A percentile compares a stretch with the other conserved stretches of the same genome.
Evolutionary conservation across 2,797 vertebrate species (phyloP).

Genomic region (Benthosema pterotum): DNA sequence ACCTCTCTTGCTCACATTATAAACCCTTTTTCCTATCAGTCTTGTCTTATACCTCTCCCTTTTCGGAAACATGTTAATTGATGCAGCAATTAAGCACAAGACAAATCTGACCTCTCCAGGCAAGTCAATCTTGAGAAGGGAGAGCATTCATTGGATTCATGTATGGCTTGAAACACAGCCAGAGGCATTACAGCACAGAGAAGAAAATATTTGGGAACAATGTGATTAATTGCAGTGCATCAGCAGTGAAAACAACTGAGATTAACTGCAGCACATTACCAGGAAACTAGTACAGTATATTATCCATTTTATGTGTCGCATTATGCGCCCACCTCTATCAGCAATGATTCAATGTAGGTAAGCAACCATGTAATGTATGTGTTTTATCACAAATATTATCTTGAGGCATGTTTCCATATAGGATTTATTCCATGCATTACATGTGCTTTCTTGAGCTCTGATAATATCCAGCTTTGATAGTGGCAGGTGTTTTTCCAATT

Average conservation of each 20-base stretch:
- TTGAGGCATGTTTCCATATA: slow-evolving; percentile 15
- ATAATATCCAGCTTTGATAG: slow-evolving; percentile 27
- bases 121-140: slow-evolving; percentile 62
- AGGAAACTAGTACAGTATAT: slow-evolving; percentile 23
- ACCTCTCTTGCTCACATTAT: slow-evolving; percentile 14
- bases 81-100: slow-evolving; percentile 70
- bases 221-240: slow-evolving; percentile 50
- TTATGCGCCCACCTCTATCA: slow-evolving; percentile 18
- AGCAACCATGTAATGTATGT: slow-evolving; percentile 17
- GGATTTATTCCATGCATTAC: slow-evolving; percentile 24
- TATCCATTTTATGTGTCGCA: slow-evolving; percentile 8
- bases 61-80: slow-evolving; percentile 76
- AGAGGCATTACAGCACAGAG: slow-evolving; percentile 46
- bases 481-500: slow-evolving; percentile 13
- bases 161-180: slow-evolving; percentile 50
- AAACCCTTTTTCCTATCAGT: slow-evolving; percentile 3
- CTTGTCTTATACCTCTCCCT: slow-evolving; percentile 17
- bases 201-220: slow-evolving; percentile 62
- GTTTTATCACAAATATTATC: slow-evolving; percentile 11
- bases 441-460: background rate
- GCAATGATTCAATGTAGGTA: slow-evolving; percentile 18
- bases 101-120: slow-evolving; percentile 64
- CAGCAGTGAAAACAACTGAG: slow-evolving; percentile 38
- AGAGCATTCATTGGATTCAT: slow-evolving; percentile 46
- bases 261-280: slow-evolving; percentile 44